These are phyloP conservation scores for Rhynchomys soricoides DNA, from an alignment of 2,113 vertebrate genomes.

Conservation along the genomic window DNA sequence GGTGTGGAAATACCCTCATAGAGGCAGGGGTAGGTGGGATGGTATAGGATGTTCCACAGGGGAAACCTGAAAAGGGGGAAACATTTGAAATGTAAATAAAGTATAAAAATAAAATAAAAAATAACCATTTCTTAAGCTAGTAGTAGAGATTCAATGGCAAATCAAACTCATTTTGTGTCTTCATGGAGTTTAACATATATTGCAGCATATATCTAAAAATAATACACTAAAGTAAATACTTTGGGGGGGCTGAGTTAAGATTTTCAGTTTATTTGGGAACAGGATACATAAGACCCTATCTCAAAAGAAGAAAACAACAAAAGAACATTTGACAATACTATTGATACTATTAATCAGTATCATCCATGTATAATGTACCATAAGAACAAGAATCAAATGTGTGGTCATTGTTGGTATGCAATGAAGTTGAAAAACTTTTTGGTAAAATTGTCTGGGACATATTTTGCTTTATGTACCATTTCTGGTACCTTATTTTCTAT, in stretches of 20 bases:
- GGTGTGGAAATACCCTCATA: no score
- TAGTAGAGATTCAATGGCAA: background rate
- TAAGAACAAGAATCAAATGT: background rate
- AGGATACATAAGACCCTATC: background rate
- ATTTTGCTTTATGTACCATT: background rate
- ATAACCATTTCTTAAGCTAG: background rate
- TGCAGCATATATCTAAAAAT: background rate
- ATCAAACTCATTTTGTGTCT: background rate
- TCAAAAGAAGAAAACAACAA: background rate
- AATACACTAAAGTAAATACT: background rate
- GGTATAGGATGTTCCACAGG: no score
- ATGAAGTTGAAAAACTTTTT: background rate
- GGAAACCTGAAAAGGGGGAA: no score
- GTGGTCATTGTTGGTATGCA: background rate
- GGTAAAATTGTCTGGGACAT: background rate
- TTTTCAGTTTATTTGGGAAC: no score
- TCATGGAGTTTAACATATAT: constrained; percentile 16
- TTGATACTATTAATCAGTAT: background rate
- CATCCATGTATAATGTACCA: background rate
- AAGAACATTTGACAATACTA: background rate
- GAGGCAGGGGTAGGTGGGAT: no score
- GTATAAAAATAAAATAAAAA: no score
- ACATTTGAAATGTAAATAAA: no score
- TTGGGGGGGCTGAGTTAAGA: background rate
- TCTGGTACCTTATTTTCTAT: background rate